Conservation (phyloP, 2,888 invertebrate genomes). For the Temnothorax ravouxi region DNA sequence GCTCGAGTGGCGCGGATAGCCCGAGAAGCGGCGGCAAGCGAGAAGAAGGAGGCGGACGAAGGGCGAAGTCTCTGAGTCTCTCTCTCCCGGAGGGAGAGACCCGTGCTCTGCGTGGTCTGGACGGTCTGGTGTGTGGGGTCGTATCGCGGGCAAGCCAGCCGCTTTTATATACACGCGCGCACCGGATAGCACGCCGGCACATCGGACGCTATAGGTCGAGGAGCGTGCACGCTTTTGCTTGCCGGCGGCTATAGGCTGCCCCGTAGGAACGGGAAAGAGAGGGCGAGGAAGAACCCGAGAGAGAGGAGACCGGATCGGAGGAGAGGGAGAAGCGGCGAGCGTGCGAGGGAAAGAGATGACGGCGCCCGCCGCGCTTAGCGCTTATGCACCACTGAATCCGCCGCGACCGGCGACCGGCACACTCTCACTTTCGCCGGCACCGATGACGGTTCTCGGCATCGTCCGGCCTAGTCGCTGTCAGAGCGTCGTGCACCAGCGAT, state of each 20-base stretch:
- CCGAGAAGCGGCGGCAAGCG: background rate
- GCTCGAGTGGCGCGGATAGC: constrained; percentile 2
- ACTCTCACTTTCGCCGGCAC: constrained; percentile 85
- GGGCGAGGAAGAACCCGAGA: constrained; percentile 54
- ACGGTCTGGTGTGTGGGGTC: constrained; percentile 67
- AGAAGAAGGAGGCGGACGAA: constrained; percentile 55
- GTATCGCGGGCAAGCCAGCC: constrained; percentile 66
- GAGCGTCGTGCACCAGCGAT: constrained; percentile 59
- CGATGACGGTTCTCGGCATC: constrained; percentile 82
- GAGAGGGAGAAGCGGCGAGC: constrained; percentile 57
- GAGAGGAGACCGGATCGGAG: constrained; percentile 55
- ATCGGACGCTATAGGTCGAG: constrained; percentile 78
- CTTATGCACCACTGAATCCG: constrained; percentile 81
- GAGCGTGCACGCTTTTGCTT: constrained; percentile 64
- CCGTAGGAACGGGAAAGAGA: constrained; percentile 60
- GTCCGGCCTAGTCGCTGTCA: constrained; percentile 75
- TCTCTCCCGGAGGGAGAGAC: constrained; percentile 48
- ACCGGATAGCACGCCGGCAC: constrained; percentile 72
- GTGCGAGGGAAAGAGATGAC: constrained; percentile 62
- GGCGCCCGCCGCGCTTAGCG: constrained; percentile 72
- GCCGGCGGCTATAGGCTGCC: constrained; percentile 74
- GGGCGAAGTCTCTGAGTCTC: constrained; percentile 61
- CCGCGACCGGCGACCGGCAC: constrained; percentile 75
- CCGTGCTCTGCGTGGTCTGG: constrained; percentile 62
- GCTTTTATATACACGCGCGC: constrained; percentile 69